Conservation (phyloP, 1,140 invertebrate genomes). For the Sminthurinus signatus region DNA sequence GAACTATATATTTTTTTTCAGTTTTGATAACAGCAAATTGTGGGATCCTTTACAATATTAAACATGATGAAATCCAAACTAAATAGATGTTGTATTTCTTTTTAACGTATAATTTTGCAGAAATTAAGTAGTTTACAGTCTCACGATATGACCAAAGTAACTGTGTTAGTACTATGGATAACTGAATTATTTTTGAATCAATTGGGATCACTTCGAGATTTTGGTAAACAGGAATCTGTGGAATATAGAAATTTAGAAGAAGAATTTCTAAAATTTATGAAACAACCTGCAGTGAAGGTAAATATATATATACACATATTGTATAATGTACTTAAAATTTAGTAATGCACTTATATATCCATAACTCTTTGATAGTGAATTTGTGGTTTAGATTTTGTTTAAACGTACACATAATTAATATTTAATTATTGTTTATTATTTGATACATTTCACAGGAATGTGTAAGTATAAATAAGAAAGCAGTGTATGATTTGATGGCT, state of each 20-base stretch:
- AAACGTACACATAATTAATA: neutral
- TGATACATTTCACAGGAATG: slow-evolving; percentile 52
- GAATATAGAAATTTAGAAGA: slow-evolving; percentile 64
- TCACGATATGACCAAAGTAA: slow-evolving; percentile 72
- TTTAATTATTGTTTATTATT: slow-evolving; percentile 3
- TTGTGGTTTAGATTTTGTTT: no score
- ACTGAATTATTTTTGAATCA: slow-evolving; percentile 85
- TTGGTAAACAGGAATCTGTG: slow-evolving; percentile 49
- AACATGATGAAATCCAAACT: neutral
- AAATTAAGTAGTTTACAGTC: slow-evolving; percentile 52
- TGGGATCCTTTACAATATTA: slow-evolving; percentile 42
- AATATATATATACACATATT: neutral
- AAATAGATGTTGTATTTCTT: no score
- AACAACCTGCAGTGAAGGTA: slow-evolving; percentile 43
- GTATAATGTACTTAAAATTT: neutral
- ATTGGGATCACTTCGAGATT: slow-evolving; percentile 62
- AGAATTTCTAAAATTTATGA: slow-evolving; percentile 56
- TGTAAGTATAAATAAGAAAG: slow-evolving; percentile 66
- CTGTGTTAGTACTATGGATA: slow-evolving; percentile 88
- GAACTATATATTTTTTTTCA: no score
- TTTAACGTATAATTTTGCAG: slow-evolving; percentile 44
- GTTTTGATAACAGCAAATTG: no score
- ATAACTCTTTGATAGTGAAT: no score
- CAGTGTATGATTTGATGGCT: slow-evolving; percentile 80
- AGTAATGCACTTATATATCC: no score